Evolutionary conservation across 2,797 vertebrate species (phyloP).

Genomic region (Monodelphis domestica): DNA sequence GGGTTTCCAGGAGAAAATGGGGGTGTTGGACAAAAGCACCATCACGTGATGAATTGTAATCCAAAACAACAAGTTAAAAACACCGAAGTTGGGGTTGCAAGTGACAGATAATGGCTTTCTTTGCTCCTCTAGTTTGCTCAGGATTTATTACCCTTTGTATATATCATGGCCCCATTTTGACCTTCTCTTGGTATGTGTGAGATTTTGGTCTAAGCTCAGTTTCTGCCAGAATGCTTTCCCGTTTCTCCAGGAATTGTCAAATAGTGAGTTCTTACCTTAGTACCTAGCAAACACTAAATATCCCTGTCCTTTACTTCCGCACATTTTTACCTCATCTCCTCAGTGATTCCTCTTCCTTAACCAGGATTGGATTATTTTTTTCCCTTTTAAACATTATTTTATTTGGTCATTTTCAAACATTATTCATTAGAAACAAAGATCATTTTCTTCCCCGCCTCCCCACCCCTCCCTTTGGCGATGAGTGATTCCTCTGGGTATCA

Average conservation of each 20-base stretch:
- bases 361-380: neutral
- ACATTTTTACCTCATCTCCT: neutral
- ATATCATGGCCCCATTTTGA: neutral
- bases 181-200: neutral
- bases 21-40: too few species aligned
- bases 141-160: neutral
- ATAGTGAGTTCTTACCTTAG: neutral
- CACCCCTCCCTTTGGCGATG: too few species aligned
- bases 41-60: too few species aligned
- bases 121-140: neutral
- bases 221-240: neutral
- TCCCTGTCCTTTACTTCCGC: neutral
- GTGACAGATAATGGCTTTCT: neutral
- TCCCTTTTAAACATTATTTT: too few species aligned
- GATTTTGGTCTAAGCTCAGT: neutral
- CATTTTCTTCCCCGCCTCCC: too few species aligned
- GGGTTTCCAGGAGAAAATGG: too few species aligned
- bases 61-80: too few species aligned
- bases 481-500: too few species aligned
- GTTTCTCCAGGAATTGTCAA: neutral
- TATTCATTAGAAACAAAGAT: too few species aligned
- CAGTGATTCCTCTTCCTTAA: neutral
- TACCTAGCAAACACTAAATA: neutral
- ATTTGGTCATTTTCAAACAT: too few species aligned
- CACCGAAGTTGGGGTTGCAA: too few species aligned